Percentiles rank a stretch among this genome's conserved stretches.
Evolutionary conservation across 2,797 vertebrate species (phyloP).

Genomic region (Lagodon rhomboides): DNA sequence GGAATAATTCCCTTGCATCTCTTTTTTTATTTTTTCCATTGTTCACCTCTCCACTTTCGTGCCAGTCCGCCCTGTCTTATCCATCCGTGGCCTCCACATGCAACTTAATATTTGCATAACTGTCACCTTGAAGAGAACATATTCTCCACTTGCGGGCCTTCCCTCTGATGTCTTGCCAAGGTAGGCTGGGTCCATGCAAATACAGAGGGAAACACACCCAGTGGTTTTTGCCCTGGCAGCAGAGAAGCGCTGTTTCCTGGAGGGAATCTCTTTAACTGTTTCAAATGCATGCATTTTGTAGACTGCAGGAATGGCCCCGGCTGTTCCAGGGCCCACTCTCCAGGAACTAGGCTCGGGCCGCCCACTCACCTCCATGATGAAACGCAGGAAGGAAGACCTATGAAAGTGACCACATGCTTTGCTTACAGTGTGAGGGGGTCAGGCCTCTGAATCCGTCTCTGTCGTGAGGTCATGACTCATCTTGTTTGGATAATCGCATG

Average conservation of each 20-base stretch:
- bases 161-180: constrained; percentile 43
- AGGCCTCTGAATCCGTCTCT: constrained; percentile 6
- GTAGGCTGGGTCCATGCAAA: constrained; percentile 73
- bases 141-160: constrained; percentile 30
- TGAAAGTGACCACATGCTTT: constrained; percentile 56
- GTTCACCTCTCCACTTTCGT: not conserved
- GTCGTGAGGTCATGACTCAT: constrained; percentile 8
- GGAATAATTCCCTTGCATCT: not conserved
- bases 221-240: constrained; percentile 5
- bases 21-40: not conserved
- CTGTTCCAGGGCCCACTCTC: constrained; percentile 36
- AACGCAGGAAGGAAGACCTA: constrained; percentile 33
- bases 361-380: constrained; percentile 24
- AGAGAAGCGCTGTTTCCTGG: constrained; percentile 51
- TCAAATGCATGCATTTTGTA: constrained; percentile 22
- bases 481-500: not conserved
- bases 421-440: constrained; percentile 6
- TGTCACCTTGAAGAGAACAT: constrained; percentile 68
- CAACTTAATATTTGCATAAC: constrained; percentile 81
- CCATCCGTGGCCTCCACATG: constrained; percentile 15
- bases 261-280: constrained; percentile 21
- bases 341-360: constrained; percentile 32
- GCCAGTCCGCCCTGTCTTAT: not conserved
- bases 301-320: not conserved
- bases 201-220: constrained; percentile 43